Base-by-base conservation (phyloP, 2,797 vertebrate species). In the Merluccius polli region DNA sequence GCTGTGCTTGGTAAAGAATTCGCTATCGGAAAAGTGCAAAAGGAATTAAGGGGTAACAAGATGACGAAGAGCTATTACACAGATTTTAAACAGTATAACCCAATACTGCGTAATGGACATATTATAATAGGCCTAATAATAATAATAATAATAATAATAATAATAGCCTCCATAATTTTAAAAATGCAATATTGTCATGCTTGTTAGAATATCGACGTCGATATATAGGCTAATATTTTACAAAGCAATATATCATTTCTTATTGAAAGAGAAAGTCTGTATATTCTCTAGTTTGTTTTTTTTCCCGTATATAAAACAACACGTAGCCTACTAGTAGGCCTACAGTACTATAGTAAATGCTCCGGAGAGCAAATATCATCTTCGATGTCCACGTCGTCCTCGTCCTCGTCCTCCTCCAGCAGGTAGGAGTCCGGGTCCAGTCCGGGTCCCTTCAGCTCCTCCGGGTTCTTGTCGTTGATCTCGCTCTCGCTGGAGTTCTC, bases 381-480 rank as follows among this genome's bases (percentile, higher is more conserved):
- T 81, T 98, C 97, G 85, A 98, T 96, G 71, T 99, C 97, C 92
- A 99, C 96, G 48, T 98, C 98, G 83, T 98, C 96, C 79, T 98
- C 96, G 18, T 94, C 88, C 8, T 79, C 77, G 8, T 89, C 52
- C 52, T 98, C 96, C 10, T 95, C 94, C 78, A 96, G 91, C 75
- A 95, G 77, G 84, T 94, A 98, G 1, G 94, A 88, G 86, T 93
- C 93, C 81, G 91, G 85, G 31, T 91, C 90, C 79, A 88, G 83
- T 0, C 80, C 91, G 75, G 85, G 4, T 11, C 63, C 89, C 75
- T 93, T 82, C 9, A 90, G 86, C 71, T 93, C 79, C 32, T 91
- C 87, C 0, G 74, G 81, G 36, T 82, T 83, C 75, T 90, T 85
- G 7, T 94, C 94, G 59, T 86, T 89, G 71, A 88, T 81, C 24